phyloP scores from a whole-genome alignment of 2,797 vertebrate genomes.

The Hybognathus amarus region DNA sequence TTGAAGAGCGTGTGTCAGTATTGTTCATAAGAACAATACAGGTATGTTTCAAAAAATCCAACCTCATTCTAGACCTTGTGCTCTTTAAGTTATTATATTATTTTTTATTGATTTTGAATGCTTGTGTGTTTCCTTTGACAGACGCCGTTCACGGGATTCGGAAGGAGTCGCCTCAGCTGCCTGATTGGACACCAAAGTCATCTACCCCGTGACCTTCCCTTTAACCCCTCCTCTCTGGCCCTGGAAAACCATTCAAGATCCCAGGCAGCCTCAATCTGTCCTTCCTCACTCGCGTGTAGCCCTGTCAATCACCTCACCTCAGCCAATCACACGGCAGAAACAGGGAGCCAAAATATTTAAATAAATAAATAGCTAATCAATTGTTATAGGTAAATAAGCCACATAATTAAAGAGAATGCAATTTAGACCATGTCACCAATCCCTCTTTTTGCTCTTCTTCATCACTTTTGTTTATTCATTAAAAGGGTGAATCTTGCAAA shows the following conservation, averaged over 20 bases:
- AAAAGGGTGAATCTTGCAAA: constrained; percentile 26
- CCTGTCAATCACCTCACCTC: constrained; percentile 44
- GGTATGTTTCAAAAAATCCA: constrained; percentile 73
- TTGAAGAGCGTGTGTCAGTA: constrained; percentile 95
- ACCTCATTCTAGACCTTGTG: neutral
- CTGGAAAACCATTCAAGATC: constrained; percentile 98
- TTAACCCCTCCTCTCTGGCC: constrained; percentile 93
- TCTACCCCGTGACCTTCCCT: constrained; percentile 96
- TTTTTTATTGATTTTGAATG: neutral
- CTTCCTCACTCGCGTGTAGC: constrained; percentile 92
- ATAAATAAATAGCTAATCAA: neutral
- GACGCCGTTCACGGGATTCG: constrained; percentile 94
- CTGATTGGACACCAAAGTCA: constrained; percentile 98
- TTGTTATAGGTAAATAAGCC: constrained; percentile 16
- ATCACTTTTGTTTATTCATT: constrained; percentile 20
- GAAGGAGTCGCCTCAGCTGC: constrained; percentile 91
- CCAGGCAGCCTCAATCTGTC: constrained; percentile 90
- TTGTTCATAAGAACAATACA: constrained; percentile 97
- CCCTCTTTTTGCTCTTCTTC: neutral
- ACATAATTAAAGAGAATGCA: constrained; percentile 33
- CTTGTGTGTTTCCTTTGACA: constrained; percentile 61
- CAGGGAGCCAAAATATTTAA: constrained; percentile 1
- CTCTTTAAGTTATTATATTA: neutral
- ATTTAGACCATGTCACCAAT: constrained; percentile 7
- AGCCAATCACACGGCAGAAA: constrained; percentile 35